phyloP scores from a whole-genome alignment of 2,888 invertebrate genomes.

The Bombylius major region DNA sequence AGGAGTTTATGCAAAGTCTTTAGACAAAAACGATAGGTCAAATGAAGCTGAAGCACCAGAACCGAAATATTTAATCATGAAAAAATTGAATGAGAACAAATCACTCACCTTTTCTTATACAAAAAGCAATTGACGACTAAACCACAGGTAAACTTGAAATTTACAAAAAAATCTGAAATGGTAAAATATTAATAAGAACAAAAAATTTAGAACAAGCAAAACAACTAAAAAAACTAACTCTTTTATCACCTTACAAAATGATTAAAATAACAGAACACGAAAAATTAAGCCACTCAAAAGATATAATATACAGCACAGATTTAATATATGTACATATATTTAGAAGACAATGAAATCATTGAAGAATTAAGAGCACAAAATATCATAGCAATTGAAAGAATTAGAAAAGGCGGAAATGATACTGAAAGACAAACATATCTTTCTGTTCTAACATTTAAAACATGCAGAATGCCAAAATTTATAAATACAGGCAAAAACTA shows the following conservation, averaged over 20 bases:
- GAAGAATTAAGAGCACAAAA: neutral
- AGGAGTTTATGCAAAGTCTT: too few relatives aligned
- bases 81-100: too few relatives aligned
- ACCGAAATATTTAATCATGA: too few relatives aligned
- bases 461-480: neutral
- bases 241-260: neutral
- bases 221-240: slow-evolving; percentile 1
- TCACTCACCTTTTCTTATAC: slow-evolving; percentile 5
- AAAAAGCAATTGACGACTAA: slow-evolving; percentile 2
- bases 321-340: too few relatives aligned
- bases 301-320: neutral
- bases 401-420: neutral
- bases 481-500: too few relatives aligned
- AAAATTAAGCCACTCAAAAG: slow-evolving; percentile 3
- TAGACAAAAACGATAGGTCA: too few relatives aligned
- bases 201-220: slow-evolving; percentile 7
- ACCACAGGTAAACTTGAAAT: slow-evolving; percentile 1
- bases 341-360: slow-evolving; percentile 1
- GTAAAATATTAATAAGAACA: slow-evolving; percentile 6
- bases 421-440: neutral
- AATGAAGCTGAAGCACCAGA: too few relatives aligned
- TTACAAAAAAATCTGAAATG: slow-evolving; percentile 7
- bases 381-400: neutral
- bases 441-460: neutral
- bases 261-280: slow-evolving; percentile 2